Percentiles rank a stretch among this genome's conserved stretches.
phyloP scores from a whole-genome alignment of 2,888 invertebrate species.

The Drosophila neutralis region DNA sequence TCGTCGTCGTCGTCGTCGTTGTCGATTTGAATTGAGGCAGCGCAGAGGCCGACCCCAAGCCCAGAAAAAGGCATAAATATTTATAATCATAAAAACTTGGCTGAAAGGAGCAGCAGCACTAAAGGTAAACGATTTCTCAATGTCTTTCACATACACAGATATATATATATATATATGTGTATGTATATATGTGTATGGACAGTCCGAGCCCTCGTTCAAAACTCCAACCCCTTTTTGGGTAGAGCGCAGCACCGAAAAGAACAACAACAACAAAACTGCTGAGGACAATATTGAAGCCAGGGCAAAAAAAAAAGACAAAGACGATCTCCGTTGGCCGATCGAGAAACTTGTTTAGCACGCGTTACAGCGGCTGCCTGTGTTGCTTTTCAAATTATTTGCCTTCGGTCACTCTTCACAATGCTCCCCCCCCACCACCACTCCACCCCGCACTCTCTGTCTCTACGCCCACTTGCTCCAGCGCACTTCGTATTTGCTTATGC shows the following conservation, averaged over 20 bases:
- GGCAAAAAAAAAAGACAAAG: conserved; percentile 60
- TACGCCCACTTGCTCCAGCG: conserved; percentile 18
- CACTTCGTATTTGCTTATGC: conserved; percentile 68
- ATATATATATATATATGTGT: conserved; percentile 20
- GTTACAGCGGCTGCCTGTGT: conserved; percentile 82
- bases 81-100: conserved; percentile 76
- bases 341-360: conserved; percentile 82
- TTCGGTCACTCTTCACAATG: conserved; percentile 61
- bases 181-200: conserved; percentile 31
- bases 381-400: conserved; percentile 77
- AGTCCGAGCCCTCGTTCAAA: conserved; percentile 28
- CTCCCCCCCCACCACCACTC: background rate
- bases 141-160: conserved; percentile 68
- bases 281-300: conserved; percentile 30
- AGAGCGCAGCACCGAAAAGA: conserved; percentile 14
- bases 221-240: conserved; percentile 31
- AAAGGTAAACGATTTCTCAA: conserved; percentile 81
- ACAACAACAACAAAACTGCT: conserved; percentile 3
- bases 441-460: background rate
- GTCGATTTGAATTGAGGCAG: conserved; percentile 67
- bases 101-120: conserved; percentile 57
- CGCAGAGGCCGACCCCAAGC: conserved; percentile 23
- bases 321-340: conserved; percentile 65
- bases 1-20: conserved; percentile 34
- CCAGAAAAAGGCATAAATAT: conserved; percentile 72